These are phyloP conservation scores for Exocentrus adspersus DNA, from an alignment of 2,888 invertebrate genomes.

Conservation along the genomic window DNA sequence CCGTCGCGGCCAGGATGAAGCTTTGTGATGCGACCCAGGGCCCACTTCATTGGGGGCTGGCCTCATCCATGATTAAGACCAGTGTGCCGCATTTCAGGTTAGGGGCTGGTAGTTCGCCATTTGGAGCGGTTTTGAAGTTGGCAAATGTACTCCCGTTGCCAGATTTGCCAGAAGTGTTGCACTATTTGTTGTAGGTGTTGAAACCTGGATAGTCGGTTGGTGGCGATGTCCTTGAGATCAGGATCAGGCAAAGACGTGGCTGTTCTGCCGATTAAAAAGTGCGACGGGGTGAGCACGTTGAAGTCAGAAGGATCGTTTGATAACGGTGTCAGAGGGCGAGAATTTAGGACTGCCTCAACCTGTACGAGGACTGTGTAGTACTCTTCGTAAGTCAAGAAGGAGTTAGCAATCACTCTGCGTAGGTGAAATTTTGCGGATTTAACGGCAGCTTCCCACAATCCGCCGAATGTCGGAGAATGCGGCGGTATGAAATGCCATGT, in stretches of 20 bases:
- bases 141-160: slow-evolving; percentile 33
- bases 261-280: slow-evolving; percentile 31
- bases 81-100: too few species aligned
- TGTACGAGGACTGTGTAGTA: slow-evolving; percentile 42
- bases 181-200: slow-evolving; percentile 29
- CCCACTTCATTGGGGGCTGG: too few species aligned
- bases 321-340: slow-evolving; percentile 41
- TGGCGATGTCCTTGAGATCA: not conserved
- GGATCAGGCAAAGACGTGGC: slow-evolving; percentile 18
- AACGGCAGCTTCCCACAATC: slow-evolving; percentile 31
- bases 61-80: too few species aligned
- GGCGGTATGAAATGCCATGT: slow-evolving; percentile 32
- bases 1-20: too few species aligned
- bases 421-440: slow-evolving; percentile 25
- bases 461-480: slow-evolving; percentile 34
- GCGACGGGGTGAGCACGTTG: slow-evolving; percentile 30
- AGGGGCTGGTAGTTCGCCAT: too few species aligned
- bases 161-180: slow-evolving; percentile 39
- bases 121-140: slow-evolving; percentile 34
- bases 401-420: slow-evolving; percentile 35
- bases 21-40: too few species aligned
- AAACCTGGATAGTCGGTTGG: slow-evolving; percentile 14
- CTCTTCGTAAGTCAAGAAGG: slow-evolving; percentile 45
- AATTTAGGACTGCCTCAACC: slow-evolving; percentile 48
- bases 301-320: slow-evolving; percentile 33